These are phyloP conservation scores for Colletes collaris DNA, from an alignment of 2,888 invertebrate genomes.

Conservation along the genomic window DNA sequence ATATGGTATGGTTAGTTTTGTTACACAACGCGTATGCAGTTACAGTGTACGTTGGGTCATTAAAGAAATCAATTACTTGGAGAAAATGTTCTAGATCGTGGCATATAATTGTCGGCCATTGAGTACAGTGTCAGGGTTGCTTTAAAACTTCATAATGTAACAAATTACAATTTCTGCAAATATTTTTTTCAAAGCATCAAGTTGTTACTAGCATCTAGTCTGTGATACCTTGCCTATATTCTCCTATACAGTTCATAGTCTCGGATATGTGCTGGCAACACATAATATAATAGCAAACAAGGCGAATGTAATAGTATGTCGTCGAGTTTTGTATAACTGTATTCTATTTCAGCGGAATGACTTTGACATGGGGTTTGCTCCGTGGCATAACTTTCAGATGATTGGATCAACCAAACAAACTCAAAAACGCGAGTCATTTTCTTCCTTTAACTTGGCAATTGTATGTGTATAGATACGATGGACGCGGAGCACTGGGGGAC, in stretches of 20 bases:
- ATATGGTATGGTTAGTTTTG: constrained; percentile 3
- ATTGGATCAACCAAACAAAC: constrained; percentile 57
- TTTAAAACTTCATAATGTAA: constrained; percentile 9
- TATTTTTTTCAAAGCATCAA: background rate
- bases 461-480: constrained; percentile 92
- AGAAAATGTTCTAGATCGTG: background rate
- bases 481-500: constrained; percentile 95
- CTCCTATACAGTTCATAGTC: background rate
- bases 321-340: constrained; percentile 50
- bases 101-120: background rate
- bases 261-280: background rate
- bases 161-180: constrained; percentile 10
- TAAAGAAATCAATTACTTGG: background rate
- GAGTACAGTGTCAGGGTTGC: constrained; percentile 9
- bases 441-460: constrained; percentile 70
- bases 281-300: background rate
- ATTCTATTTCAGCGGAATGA: constrained; percentile 72
- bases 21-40: background rate
- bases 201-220: constrained; percentile 10
- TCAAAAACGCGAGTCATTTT: constrained; percentile 51
- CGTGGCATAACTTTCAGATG: constrained; percentile 73
- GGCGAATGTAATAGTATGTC: constrained; percentile 30
- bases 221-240: background rate
- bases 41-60: background rate
- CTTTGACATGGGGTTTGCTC: constrained; percentile 65